Evolutionary conservation across 2,888 invertebrate genomes (phyloP).

Genomic region (Argyresthia goedartella): DNA sequence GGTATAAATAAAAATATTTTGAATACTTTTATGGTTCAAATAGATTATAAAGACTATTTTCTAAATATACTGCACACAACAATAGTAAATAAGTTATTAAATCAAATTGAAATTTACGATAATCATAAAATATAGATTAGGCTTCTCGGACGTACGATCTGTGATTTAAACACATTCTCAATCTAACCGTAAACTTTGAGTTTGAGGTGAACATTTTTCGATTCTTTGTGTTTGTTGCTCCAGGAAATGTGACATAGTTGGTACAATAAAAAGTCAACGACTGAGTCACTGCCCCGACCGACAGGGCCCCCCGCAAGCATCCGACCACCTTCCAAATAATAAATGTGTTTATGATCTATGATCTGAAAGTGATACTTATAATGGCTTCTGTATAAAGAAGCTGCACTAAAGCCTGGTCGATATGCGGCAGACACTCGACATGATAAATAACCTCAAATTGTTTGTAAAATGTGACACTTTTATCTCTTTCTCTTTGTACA

Average conservation of each 20-base stretch:
- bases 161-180: slow-evolving; percentile 53
- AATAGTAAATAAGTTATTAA: slow-evolving; percentile 61
- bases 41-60: slow-evolving; percentile 46
- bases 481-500: slow-evolving; percentile 49
- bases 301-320: slow-evolving; percentile 57
- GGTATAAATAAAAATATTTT: slow-evolving; percentile 21
- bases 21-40: slow-evolving; percentile 27
- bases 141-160: slow-evolving; percentile 29
- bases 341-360: slow-evolving; percentile 69
- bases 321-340: slow-evolving; percentile 42
- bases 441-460: slow-evolving; percentile 66
- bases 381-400: slow-evolving; percentile 69
- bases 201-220: slow-evolving; percentile 33
- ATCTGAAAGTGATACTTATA: slow-evolving; percentile 70
- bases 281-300: slow-evolving; percentile 36
- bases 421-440: slow-evolving; percentile 30
- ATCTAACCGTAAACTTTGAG: neutral
- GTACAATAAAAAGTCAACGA: slow-evolving; percentile 59
- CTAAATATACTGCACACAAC: slow-evolving; percentile 29
- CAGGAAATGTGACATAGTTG: slow-evolving; percentile 52
- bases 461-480: slow-evolving; percentile 63
- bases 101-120: slow-evolving; percentile 62
- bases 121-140: slow-evolving; percentile 62
- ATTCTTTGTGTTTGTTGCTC: slow-evolving; percentile 41
- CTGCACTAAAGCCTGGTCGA: slow-evolving; percentile 46